Evolutionary conservation across 2,797 vertebrate genomes (phyloP).

Genomic region (Premnoplex brunnescens): DNA sequence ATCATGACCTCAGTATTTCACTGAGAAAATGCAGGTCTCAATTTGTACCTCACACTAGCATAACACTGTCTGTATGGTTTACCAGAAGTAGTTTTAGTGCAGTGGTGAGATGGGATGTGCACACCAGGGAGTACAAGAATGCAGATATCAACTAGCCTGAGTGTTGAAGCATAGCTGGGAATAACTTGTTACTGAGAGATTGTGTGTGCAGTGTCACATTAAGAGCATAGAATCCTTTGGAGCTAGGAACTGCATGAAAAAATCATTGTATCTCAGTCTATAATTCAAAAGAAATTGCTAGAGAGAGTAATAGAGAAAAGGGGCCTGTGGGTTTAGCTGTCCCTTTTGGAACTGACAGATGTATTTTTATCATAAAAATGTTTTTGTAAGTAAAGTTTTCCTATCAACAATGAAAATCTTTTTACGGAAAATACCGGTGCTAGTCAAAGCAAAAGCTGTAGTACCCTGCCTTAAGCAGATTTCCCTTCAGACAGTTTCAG

Average conservation of each 20-base stretch:
- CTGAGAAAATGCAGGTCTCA: not conserved
- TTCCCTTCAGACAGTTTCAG: not conserved
- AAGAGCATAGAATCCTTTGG: slow-evolving; percentile 5
- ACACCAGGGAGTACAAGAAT: not conserved
- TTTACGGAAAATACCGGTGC: not conserved
- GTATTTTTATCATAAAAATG: not conserved
- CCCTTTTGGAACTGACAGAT: not conserved
- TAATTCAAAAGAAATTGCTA: slow-evolving; percentile 12
- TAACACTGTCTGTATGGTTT: rapidly evolving
- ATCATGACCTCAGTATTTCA: not conserved
- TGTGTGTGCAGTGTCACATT: not conserved
- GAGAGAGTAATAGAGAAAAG: not conserved
- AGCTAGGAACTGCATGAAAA: not conserved
- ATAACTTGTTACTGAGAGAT: not conserved
- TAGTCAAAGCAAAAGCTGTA: not conserved
- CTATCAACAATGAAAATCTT: not conserved
- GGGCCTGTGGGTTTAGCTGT: not conserved
- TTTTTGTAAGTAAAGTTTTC: not conserved
- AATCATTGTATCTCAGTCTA: not conserved
- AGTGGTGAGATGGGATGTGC: not conserved
- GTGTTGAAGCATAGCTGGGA: not conserved
- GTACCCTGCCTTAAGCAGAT: not conserved
- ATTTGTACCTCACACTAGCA: not conserved
- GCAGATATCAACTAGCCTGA: not conserved
- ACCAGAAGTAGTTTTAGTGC: not conserved